These are phyloP conservation scores for Mechanitis messenoides DNA, from an alignment of 2,888 invertebrate species.

Conservation along the genomic window DNA sequence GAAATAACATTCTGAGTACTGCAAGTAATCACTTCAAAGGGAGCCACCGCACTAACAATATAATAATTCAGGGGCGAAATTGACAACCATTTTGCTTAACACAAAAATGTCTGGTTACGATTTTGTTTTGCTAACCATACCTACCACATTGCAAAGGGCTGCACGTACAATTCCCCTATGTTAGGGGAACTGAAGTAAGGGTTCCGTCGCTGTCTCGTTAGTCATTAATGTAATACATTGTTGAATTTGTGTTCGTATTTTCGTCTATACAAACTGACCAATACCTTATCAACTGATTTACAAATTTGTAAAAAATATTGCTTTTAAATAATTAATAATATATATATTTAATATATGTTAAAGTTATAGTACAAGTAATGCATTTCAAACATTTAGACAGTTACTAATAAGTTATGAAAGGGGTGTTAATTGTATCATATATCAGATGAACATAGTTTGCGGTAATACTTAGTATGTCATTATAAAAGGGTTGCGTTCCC, in stretches of 20 bases:
- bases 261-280: neutral
- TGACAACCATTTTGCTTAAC: neutral
- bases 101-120: constrained; percentile 14
- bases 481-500: constrained; percentile 3
- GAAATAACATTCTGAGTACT: constrained; percentile 18
- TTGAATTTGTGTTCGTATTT: constrained; percentile 9
- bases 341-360: no score
- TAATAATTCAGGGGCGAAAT: neutral
- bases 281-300: no score
- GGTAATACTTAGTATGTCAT: constrained; percentile 3
- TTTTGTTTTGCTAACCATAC: constrained; percentile 12
- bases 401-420: no score
- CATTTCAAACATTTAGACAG: no score
- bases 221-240: constrained; percentile 35
- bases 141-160: constrained; percentile 13
- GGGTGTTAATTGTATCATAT: neutral
- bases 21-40: constrained; percentile 4
- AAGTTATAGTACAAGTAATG: no score
- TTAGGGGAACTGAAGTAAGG: constrained; percentile 41
- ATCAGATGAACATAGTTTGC: constrained; percentile 1
- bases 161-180: constrained; percentile 18
- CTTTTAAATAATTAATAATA: no score
- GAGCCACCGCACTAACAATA: neutral
- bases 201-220: constrained; percentile 45
- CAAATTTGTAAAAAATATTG: no score